A percentile compares a stretch with the other conserved stretches of the same genome.
Evolutionary conservation across 1,140 invertebrate species (phyloP).

Genomic region (Diplogasteroides magnus): DNA sequence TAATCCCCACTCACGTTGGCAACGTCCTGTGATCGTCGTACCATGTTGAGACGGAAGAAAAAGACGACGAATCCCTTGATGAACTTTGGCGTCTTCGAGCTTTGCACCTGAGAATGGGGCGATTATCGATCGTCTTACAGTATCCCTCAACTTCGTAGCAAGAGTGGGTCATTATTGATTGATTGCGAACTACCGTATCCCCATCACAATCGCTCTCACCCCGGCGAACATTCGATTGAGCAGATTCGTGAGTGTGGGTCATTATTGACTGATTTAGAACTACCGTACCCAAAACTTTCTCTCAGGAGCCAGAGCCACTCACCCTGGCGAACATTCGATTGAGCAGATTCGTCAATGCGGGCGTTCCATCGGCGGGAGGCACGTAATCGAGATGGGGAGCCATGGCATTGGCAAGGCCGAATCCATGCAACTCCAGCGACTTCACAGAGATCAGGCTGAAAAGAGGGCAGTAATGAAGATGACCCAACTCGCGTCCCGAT

Average conservation of each 20-base stretch:
- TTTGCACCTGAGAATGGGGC: background rate
- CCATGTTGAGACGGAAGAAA: slow-evolving; percentile 9
- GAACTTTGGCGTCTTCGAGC: slow-evolving; percentile 19
- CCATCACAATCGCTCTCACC: background rate
- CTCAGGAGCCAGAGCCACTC: background rate
- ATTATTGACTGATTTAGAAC: too few species aligned
- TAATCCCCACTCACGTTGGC: slow-evolving; percentile 1
- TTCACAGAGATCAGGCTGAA: slow-evolving; percentile 15
- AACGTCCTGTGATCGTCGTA: slow-evolving; percentile 10
- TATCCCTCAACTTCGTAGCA: too few species aligned
- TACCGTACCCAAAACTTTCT: too few species aligned
- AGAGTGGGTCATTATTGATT: too few species aligned
- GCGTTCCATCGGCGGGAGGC: background rate
- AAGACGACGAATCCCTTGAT: slow-evolving; percentile 21
- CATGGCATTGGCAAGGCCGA: slow-evolving; percentile 14
- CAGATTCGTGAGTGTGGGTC: too few species aligned
- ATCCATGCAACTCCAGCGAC: slow-evolving; percentile 20
- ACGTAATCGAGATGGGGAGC: slow-evolving; percentile 15
- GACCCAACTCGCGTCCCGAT: too few species aligned
- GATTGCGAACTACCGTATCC: too few species aligned
- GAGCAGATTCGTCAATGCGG: background rate
- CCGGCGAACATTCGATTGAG: background rate
- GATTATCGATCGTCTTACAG: background rate
- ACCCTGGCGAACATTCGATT: background rate
- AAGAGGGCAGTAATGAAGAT: background rate